Percentiles rank a stretch among this genome's conserved stretches.
Evolutionary conservation across 2,888 invertebrate genomes (phyloP).

Genomic region (Lycocerus yunnanus): DNA sequence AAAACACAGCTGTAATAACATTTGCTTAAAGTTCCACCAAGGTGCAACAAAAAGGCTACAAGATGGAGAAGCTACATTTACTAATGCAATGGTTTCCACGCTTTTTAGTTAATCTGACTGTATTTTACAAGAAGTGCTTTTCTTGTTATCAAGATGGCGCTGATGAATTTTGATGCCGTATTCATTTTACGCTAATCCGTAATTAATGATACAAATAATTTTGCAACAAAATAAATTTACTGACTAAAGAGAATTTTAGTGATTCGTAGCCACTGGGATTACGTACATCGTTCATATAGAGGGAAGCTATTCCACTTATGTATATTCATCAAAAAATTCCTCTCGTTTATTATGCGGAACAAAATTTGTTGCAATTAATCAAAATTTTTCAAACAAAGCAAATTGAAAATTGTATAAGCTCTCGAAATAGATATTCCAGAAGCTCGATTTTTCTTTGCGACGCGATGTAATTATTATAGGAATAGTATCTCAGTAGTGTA

Average conservation of each 20-base stretch:
- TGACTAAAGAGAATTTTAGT: neutral
- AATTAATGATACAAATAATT: neutral
- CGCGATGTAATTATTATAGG: neutral
- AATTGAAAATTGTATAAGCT: neutral
- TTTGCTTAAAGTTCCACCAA: neutral
- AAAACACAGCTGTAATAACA: neutral
- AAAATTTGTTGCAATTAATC: neutral
- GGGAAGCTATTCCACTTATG: neutral
- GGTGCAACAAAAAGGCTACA: neutral
- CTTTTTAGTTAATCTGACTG: neutral
- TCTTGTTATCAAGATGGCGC: neutral
- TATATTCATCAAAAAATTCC: neutral
- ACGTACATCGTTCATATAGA: neutral
- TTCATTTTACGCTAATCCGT: neutral
- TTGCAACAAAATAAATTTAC: neutral
- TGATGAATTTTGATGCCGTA: neutral
- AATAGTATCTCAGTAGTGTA: neutral
- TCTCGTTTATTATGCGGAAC: neutral
- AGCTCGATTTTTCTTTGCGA: neutral
- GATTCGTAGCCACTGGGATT: neutral
- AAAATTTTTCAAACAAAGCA: neutral
- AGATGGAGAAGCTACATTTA: neutral
- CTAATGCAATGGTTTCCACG: neutral
- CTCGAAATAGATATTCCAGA: neutral
- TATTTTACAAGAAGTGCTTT: neutral